These are phyloP conservation scores for Dynastes maya DNA, from an alignment of 2,888 invertebrate genomes.

Conservation along the genomic window DNA sequence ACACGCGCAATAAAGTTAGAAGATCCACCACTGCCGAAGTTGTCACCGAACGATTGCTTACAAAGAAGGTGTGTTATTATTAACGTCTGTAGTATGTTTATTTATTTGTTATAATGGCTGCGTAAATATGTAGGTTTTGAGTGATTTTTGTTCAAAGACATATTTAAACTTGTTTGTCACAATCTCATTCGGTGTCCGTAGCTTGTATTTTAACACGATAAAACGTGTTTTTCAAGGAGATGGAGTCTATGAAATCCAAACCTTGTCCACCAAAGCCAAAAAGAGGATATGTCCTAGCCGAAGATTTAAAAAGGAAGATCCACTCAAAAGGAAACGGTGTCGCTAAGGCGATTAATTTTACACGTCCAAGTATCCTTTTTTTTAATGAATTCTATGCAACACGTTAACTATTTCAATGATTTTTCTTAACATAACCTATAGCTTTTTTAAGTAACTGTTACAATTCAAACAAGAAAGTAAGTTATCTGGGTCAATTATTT, in stretches of 20 bases:
- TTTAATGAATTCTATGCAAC: neutral
- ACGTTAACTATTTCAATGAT: neutral
- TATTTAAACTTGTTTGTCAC: conserved; percentile 1
- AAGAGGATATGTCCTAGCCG: conserved; percentile 8
- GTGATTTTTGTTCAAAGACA: conserved; percentile 8
- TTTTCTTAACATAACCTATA: conserved; percentile 55
- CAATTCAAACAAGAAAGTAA: conserved; percentile 64
- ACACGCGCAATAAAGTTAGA: conserved; percentile 20
- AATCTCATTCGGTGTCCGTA: neutral
- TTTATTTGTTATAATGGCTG: conserved; percentile 11
- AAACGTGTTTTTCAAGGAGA: conserved; percentile 37
- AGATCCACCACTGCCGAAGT: neutral
- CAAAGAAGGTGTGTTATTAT: conserved; percentile 46
- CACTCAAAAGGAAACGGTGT: conserved; percentile 7
- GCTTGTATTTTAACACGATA: neutral
- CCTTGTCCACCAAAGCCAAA: conserved; percentile 45
- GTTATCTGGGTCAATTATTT: conserved; percentile 82
- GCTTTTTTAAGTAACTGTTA: conserved; percentile 65
- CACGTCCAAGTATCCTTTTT: conserved; percentile 47
- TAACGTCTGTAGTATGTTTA: conserved; percentile 17
- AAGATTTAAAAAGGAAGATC: conserved; percentile 18
- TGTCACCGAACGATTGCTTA: conserved; percentile 37
- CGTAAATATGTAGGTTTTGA: conserved; percentile 1
- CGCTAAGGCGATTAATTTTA: conserved; percentile 43
- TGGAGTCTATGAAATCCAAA: conserved; percentile 26